These are phyloP conservation scores for Heliconius hewitsoni DNA, from an alignment of 1,140 invertebrate species.

Conservation along the genomic window DNA sequence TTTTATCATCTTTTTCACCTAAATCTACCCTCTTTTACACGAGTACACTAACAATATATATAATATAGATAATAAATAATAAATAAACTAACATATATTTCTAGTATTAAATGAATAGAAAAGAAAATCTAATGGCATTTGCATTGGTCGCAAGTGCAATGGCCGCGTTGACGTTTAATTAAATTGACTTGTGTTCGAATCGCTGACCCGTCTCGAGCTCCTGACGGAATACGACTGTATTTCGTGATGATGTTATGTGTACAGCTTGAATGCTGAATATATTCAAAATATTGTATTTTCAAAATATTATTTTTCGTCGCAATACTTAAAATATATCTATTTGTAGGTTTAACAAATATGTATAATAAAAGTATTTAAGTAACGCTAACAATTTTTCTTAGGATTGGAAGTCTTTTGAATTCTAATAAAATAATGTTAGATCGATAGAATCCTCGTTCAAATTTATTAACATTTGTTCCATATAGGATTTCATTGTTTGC, in stretches of 20 bases:
- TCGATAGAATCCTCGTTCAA: not conserved
- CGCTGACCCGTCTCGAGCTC: slow-evolving; percentile 54
- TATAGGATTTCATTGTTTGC: not conserved
- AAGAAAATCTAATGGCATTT: slow-evolving; percentile 13
- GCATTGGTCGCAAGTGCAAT: slow-evolving; percentile 57
- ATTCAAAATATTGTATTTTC: not conserved
- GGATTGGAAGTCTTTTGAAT: not conserved
- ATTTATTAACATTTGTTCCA: not conserved
- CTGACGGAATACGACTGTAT: slow-evolving; percentile 46
- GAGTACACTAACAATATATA: no score
- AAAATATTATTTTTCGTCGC: no score
- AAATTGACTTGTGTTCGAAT: slow-evolving; percentile 62
- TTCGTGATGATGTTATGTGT: not conserved
- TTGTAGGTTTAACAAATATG: no score
- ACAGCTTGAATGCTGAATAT: not conserved
- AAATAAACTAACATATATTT: not conserved
- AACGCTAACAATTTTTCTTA: no score
- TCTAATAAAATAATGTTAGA: not conserved
- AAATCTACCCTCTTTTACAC: no score
- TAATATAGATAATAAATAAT: not conserved
- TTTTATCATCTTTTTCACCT: no score
- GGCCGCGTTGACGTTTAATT: slow-evolving; percentile 71
- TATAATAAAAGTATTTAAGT: no score
- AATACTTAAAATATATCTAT: no score
- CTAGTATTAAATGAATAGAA: not conserved